phyloP scores from a whole-genome alignment of 2,797 vertebrate genomes.

The Oreochromis mossambicus region DNA sequence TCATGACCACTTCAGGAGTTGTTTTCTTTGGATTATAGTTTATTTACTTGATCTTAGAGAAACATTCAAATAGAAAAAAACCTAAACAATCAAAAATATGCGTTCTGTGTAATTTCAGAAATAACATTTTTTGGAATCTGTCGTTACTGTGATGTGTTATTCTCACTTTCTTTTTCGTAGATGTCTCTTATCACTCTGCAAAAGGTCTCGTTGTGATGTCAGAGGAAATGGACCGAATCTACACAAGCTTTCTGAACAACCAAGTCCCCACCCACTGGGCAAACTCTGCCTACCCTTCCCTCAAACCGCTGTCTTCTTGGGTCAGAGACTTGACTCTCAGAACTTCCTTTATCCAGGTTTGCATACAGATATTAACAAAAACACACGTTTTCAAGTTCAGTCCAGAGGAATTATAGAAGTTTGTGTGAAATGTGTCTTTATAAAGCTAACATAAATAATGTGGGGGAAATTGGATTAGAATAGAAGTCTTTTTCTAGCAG shows the following conservation, averaged over 20 bases:
- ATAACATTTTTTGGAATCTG: rapidly evolving
- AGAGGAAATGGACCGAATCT: slow-evolving; percentile 82
- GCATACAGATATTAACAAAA: neutral
- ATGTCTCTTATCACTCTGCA: slow-evolving; percentile 72
- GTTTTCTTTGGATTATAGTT: neutral
- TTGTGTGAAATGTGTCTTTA: neutral
- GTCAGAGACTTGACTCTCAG: slow-evolving; percentile 79
- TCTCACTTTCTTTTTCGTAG: slow-evolving; percentile 34
- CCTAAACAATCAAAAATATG: rapidly evolving
- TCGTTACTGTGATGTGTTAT: rapidly evolving
- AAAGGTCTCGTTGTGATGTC: slow-evolving; percentile 83
- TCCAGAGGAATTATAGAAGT: neutral
- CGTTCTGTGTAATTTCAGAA: rapidly evolving
- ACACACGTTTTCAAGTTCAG: neutral
- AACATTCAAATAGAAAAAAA: neutral
- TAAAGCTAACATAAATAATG: neutral
- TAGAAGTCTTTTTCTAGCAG: neutral
- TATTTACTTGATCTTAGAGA: neutral
- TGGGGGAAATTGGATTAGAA: neutral
- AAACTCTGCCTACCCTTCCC: slow-evolving; percentile 76
- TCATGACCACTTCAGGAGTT: neutral
- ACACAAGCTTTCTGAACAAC: slow-evolving; percentile 81
- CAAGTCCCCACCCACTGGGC: slow-evolving; percentile 77
- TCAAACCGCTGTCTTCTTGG: slow-evolving; percentile 80
- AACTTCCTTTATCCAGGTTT: slow-evolving; percentile 80